Evolutionary conservation across 2,888 invertebrate species (phyloP), one percentile per base, ranked within the genome.

Genomic region (Thereva nobilitata): DNA sequence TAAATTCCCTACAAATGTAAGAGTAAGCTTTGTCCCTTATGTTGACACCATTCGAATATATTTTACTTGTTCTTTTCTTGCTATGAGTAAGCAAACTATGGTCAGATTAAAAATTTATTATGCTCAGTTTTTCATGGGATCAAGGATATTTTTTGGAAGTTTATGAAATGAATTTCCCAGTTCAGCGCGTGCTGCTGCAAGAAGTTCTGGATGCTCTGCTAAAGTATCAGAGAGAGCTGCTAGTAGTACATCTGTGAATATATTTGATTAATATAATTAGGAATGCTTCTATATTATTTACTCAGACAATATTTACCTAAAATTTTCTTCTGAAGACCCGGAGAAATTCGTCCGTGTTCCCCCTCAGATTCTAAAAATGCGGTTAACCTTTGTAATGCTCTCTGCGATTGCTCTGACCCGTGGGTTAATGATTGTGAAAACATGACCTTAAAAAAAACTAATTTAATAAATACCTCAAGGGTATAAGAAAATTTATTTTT

Each of bases 261-360:
- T 23, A n/a, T 6, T 37, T 69, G 66, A 71, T 67, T 61, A 57
- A 8, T 42, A 38, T 59, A 53, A n/a, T 6, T 10, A 57, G 61
- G 41, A 65, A 56, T 42, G 12, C 12, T 49, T 5, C 42, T 7
- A 44, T 45, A 9, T 55, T 23, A 53, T 5, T 37, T 53, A 23
- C 34, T 52, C 52, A 35, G 0, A 2, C 38, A 8, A 42, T 6
- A 73, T 77, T 74, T 78, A 91, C 91, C 89, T 68, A 91, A 83
- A 59, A 92, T 89, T 84, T 89, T 90, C 82, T 90, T 90, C 79
- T 91, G 89, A 72, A 91, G 83, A 67, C 86, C 85, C 70, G 87
- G 84, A 1, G 91, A 89, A 71, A 92, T 89, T 72, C 87, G 86
- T 35, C 90, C 91, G 71, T 87, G 83, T 75, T 88, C 87, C 1